These are phyloP conservation scores for Beaufortia kweichowensis DNA, from an alignment of 2,113 vertebrate genomes.

Conservation along the genomic window DNA sequence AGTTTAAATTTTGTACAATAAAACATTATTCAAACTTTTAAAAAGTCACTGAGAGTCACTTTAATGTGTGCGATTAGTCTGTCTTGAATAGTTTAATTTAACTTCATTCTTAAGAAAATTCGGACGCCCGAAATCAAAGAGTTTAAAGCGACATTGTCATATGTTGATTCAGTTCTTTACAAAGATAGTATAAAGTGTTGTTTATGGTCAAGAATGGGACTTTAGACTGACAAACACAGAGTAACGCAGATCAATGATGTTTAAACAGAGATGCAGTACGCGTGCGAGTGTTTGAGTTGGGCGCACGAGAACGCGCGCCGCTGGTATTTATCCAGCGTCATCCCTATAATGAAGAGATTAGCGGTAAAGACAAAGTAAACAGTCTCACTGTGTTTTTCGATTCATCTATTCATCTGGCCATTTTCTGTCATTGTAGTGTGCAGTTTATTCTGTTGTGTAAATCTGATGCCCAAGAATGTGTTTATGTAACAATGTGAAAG, in stretches of 20 bases:
- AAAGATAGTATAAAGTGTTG: not conserved
- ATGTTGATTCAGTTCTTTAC: not conserved
- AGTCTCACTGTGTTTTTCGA: not conserved
- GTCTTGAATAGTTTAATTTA: not conserved
- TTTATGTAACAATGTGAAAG: not conserved
- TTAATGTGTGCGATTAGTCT: too few species aligned
- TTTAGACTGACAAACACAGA: slow-evolving; percentile 23
- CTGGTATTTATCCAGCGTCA: slow-evolving; percentile 22
- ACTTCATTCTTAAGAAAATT: too few species aligned
- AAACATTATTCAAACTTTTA: not conserved
- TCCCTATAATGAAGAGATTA: slow-evolving; percentile 13
- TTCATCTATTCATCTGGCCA: not conserved
- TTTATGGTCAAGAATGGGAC: not conserved
- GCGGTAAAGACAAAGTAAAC: too few species aligned
- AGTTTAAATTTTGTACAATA: slow-evolving; percentile 27
- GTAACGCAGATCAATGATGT: not conserved
- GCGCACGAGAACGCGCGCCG: not conserved
- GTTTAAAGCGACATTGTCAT: too few species aligned
- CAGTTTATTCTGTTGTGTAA: not conserved
- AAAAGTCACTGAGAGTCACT: not conserved
- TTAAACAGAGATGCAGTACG: slow-evolving; percentile 7
- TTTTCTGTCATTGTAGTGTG: not conserved
- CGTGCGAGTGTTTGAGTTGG: slow-evolving; percentile 11
- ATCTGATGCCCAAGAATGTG: not conserved
- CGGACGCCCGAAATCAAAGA: too few species aligned